Conservation (phyloP, 2,888 invertebrate genomes). For the Trichogramma evanescens region DNA sequence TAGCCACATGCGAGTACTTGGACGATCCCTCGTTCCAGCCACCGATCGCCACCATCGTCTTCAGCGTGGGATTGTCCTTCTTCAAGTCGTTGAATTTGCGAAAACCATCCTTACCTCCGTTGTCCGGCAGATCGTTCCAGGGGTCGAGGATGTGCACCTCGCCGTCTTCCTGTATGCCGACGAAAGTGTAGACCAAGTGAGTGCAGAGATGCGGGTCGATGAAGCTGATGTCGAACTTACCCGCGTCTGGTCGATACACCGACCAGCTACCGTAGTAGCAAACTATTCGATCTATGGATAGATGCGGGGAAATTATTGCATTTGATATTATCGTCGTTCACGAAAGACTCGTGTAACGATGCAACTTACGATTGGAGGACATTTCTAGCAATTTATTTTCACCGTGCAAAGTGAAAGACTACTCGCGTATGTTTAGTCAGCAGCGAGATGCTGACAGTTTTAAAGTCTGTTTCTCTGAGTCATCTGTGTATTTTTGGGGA, state of each 20-base stretch:
- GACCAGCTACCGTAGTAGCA: conserved; percentile 78
- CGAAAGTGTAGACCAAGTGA: conserved; percentile 68
- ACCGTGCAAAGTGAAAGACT: too few species aligned
- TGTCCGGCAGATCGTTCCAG: conserved; percentile 57
- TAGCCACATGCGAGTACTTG: conserved; percentile 51
- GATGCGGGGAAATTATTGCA: too few species aligned
- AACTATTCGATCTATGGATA: conserved; percentile 54
- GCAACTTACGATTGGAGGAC: too few species aligned
- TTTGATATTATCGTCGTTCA: too few species aligned
- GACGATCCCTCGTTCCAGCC: conserved; percentile 63
- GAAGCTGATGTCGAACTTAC: conserved; percentile 59
- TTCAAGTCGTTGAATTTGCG: conserved; percentile 53
- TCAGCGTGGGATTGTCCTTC: conserved; percentile 50
- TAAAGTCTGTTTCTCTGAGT: too few species aligned
- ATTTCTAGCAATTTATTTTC: too few species aligned
- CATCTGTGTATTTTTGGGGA: too few species aligned
- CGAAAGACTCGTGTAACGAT: too few species aligned
- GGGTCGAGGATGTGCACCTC: conserved; percentile 54
- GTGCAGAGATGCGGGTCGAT: conserved; percentile 67
- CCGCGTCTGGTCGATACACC: conserved; percentile 58
- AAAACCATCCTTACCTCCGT: conserved; percentile 48
- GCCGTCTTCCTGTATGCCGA: conserved; percentile 55
- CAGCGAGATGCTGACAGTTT: too few species aligned
- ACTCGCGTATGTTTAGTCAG: too few species aligned
- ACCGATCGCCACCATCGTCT: conserved; percentile 58